Percentiles rank a stretch among this genome's conserved stretches.
These are phyloP conservation scores for Trichogramma dendrolimi DNA, from an alignment of 2,888 invertebrate genomes.

Conservation along the genomic window DNA sequence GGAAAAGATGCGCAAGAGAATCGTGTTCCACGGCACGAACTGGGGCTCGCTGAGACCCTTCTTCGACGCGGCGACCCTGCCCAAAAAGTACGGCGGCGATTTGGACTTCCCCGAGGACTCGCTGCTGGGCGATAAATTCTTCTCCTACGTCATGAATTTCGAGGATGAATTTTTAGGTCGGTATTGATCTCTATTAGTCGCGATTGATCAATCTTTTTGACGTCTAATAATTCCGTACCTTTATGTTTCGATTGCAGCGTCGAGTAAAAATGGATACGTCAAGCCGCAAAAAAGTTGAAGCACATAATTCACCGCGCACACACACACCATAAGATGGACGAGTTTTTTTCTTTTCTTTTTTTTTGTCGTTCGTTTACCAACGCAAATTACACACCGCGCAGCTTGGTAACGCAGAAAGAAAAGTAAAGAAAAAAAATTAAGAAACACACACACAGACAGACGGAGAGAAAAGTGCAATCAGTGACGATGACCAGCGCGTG, in stretches of 20 bases:
- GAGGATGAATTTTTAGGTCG: conserved; percentile 66
- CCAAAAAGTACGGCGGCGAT: conserved; percentile 65
- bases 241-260: conserved; percentile 27
- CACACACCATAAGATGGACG: background rate
- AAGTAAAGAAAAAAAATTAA: too few species aligned
- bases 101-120: conserved; percentile 60
- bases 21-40: conserved; percentile 72
- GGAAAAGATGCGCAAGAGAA: conserved; percentile 74
- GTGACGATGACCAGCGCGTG: too few species aligned
- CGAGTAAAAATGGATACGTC: conserved; percentile 28
- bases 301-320: background rate
- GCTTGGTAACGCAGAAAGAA: too few species aligned
- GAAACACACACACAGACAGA: too few species aligned
- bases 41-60: conserved; percentile 59
- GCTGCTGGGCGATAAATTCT: conserved; percentile 59
- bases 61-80: conserved; percentile 60
- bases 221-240: too few species aligned
- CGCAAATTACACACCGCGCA: background rate
- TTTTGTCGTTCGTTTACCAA: background rate
- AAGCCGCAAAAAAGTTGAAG: conserved; percentile 19
- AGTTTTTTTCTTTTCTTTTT: background rate
- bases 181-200: background rate
- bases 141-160: conserved; percentile 65
- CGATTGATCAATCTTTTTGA: too few species aligned
- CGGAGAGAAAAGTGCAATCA: too few species aligned